These are phyloP conservation scores for Physeter macrocephalus DNA, from an alignment of 2,113 vertebrate species.

Conservation along the genomic window DNA sequence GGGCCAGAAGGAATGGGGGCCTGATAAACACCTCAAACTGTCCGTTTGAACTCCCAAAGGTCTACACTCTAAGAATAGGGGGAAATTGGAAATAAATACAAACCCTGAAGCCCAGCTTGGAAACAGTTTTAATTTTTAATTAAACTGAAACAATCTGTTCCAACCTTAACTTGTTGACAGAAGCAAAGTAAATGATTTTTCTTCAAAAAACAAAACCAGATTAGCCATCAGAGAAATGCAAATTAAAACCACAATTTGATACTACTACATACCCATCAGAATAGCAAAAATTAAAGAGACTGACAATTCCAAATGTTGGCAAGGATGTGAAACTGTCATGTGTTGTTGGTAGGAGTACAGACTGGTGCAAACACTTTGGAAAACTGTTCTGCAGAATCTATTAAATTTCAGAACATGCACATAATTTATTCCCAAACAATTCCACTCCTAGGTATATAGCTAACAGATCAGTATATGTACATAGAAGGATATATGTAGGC, in stretches of 20 bases:
- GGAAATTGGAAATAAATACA: background rate
- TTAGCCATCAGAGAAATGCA: background rate
- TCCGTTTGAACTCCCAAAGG: background rate
- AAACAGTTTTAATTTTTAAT: background rate
- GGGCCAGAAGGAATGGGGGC: background rate
- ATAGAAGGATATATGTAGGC: background rate
- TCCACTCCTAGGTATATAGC: background rate
- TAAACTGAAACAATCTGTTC: background rate
- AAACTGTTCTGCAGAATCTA: background rate
- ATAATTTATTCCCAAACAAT: background rate
- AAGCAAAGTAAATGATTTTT: background rate
- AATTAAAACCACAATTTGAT: background rate
- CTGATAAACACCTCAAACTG: background rate
- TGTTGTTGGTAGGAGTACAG: no score
- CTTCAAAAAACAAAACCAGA: background rate
- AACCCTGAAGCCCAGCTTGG: background rate
- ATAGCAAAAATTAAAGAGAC: background rate
- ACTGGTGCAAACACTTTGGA: no score
- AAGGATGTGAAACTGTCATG: no score
- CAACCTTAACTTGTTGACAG: background rate
- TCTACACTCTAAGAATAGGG: background rate
- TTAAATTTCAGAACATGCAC: background rate
- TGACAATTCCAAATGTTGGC: background rate
- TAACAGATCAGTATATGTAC: background rate
- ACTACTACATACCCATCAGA: background rate